Evolutionary conservation across 2,797 vertebrate genomes (phyloP).

Genomic region (Callimico goeldii): DNA sequence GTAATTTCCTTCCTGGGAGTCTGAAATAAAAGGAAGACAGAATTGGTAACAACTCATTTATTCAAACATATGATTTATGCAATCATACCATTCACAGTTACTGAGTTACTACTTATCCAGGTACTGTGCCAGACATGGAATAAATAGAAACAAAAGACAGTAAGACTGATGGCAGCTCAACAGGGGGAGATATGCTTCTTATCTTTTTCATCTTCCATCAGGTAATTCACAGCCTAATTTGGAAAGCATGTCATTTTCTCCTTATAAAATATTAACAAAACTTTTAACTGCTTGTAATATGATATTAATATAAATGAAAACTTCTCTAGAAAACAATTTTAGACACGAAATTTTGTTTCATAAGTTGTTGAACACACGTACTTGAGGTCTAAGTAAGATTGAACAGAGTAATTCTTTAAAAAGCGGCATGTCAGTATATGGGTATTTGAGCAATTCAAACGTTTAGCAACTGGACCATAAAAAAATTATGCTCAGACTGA

Average conservation of each 20-base stretch:
- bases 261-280: neutral
- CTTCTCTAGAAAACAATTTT: neutral
- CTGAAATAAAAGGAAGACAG: slow-evolving; percentile 85
- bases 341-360: neutral
- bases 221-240: neutral
- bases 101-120: neutral
- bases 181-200: neutral
- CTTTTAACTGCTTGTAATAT: neutral
- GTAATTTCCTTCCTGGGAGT: slow-evolving; percentile 98
- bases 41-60: slow-evolving; percentile 71
- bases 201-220: neutral
- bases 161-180: neutral
- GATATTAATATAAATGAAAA: neutral
- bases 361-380: neutral
- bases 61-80: neutral
- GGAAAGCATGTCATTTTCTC: neutral
- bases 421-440: neutral
- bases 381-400: neutral
- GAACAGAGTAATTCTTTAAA: neutral
- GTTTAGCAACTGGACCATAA: neutral
- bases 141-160: neutral
- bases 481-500: neutral
- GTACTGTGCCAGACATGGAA: neutral
- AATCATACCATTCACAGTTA: neutral
- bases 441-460: neutral